These are phyloP conservation scores for Trichosurus vulpecula DNA, from an alignment of 2,797 vertebrate species.

Conservation along the genomic window DNA sequence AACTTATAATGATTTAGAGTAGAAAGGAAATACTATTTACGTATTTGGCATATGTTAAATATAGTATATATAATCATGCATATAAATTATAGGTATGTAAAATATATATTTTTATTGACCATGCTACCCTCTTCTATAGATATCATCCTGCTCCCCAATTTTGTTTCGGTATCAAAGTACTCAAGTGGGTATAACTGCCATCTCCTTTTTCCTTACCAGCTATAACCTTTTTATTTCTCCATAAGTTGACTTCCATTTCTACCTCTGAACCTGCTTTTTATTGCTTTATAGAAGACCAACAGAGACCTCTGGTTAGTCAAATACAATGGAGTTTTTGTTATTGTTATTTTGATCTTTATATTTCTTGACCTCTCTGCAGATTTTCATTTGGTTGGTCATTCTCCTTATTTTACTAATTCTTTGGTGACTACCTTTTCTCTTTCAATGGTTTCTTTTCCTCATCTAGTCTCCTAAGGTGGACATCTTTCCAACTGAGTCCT, in stretches of 20 bases:
- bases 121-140: conserved; percentile 3
- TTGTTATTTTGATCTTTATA: not conserved
- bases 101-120: not conserved
- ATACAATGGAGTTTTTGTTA: not conserved
- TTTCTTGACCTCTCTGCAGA: conserved; percentile 1
- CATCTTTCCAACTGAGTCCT: not conserved
- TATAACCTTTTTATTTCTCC: not conserved
- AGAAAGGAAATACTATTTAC: not conserved
- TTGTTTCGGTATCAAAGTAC: conserved; percentile 22
- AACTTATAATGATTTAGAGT: not conserved
- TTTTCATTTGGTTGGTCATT: not conserved
- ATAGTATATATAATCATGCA: not conserved
- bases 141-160: conserved; percentile 19
- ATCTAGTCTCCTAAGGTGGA: not conserved
- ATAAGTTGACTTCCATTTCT: not conserved
- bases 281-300: not conserved
- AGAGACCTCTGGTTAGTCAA: not conserved
- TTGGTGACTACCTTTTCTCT: not conserved
- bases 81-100: not conserved
- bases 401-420: not conserved
- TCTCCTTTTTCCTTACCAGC: conserved; percentile 5
- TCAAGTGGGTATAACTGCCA: not conserved
- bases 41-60: not conserved
- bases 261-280: not conserved
- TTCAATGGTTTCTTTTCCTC: not conserved